phyloP scores from a whole-genome alignment of 2,797 vertebrate genomes.

The Sphenopsis melanotis region DNA sequence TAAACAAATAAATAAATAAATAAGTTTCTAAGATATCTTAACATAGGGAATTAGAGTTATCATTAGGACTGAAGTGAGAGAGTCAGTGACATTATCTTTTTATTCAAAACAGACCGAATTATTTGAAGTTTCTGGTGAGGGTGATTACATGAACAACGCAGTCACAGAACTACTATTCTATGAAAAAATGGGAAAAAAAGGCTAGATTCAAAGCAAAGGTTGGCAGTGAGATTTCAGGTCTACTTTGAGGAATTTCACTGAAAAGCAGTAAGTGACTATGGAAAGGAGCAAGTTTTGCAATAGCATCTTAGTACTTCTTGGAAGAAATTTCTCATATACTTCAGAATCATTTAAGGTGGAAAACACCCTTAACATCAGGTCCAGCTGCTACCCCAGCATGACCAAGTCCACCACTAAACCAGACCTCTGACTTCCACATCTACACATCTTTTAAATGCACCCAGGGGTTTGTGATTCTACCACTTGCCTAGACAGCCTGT shows the following conservation, averaged over 20 bases:
- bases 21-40: neutral
- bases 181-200: neutral
- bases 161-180: neutral
- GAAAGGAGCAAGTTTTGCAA: neutral
- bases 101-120: neutral
- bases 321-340: neutral
- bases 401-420: neutral
- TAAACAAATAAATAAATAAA: neutral
- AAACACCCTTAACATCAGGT: neutral
- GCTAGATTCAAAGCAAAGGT: neutral
- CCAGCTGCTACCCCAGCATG: accelerated
- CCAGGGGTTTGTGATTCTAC: neutral
- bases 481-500: neutral
- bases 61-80: neutral
- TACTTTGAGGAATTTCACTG: neutral
- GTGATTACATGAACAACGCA: neutral
- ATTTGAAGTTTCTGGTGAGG: neutral
- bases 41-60: neutral
- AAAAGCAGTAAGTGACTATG: neutral
- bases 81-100: neutral
- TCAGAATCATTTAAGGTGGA: neutral
- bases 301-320: neutral
- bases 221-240: neutral
- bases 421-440: neutral
- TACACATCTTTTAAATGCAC: neutral